Evolutionary conservation across 2,113 vertebrate genomes (phyloP).

Genomic region (Oncorhynchus masou): DNA sequence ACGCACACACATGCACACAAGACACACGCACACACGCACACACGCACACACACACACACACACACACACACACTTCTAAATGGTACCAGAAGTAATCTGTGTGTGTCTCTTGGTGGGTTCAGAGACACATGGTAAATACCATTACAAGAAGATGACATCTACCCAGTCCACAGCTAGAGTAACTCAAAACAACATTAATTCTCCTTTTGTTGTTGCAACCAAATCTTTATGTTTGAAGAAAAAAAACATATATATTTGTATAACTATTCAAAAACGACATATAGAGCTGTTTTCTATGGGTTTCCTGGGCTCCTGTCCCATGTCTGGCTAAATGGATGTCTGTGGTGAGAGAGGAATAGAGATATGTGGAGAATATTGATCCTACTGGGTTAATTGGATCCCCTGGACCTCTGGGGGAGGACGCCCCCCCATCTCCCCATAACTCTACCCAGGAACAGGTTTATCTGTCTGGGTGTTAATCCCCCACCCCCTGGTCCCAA

Average conservation of each 20-base stretch:
- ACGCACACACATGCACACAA: too few relatives aligned
- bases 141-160: neutral
- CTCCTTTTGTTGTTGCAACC: too few relatives aligned
- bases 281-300: neutral
- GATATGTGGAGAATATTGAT: slow-evolving; percentile 41
- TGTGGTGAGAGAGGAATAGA: neutral
- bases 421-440: slow-evolving; percentile 6
- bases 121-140: neutral
- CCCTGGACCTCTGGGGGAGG: slow-evolving; percentile 9
- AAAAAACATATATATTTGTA: too few relatives aligned
- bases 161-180: neutral
- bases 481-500: neutral
- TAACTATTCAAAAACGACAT: too few relatives aligned
- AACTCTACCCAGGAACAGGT: neutral
- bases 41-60: too few relatives aligned
- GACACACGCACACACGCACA: too few relatives aligned
- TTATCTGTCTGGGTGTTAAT: slow-evolving; percentile 39
- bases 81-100: neutral
- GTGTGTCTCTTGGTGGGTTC: neutral
- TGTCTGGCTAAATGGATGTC: neutral
- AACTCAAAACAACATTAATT: too few relatives aligned
- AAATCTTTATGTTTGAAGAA: too few relatives aligned
- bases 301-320: neutral
- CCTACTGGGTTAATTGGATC: slow-evolving; percentile 18
- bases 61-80: slow-evolving; percentile 24